Percentiles rank a stretch among this genome's conserved stretches.
These are phyloP conservation scores for Oligia latruncula DNA, from an alignment of 2,888 invertebrate species.

Conservation along the genomic window DNA sequence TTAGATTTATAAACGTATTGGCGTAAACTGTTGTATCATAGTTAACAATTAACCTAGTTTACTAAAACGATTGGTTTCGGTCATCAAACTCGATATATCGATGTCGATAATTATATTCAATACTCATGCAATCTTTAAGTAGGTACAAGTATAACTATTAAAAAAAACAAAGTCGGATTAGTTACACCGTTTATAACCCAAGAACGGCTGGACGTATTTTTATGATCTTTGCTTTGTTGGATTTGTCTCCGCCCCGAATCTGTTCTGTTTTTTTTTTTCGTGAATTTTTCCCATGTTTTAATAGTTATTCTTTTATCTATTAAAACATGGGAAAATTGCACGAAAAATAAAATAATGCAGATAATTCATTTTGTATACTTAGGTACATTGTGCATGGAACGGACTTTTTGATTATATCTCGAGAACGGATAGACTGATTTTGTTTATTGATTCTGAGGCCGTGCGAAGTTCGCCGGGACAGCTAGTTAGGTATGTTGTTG, in stretches of 20 bases:
- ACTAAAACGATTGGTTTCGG: not conserved
- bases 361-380: too few species aligned
- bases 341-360: not conserved
- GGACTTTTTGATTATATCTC: too few species aligned
- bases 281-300: too few species aligned
- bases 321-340: not conserved
- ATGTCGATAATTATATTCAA: not conserved
- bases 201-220: not conserved
- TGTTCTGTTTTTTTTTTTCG: too few species aligned
- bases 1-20: constrained; percentile 7
- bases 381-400: too few species aligned
- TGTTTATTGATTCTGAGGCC: not conserved
- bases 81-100: not conserved
- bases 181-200: not conserved
- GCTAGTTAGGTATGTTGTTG: not conserved
- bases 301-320: too few species aligned
- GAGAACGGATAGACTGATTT: not conserved
- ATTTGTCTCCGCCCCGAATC: too few species aligned
- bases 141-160: not conserved
- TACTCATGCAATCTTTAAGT: not conserved
- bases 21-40: not conserved
- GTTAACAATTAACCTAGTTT: not conserved
- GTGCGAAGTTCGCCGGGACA: not conserved
- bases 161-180: not conserved
- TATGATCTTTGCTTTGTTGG: too few species aligned